Percentiles rank a stretch among this genome's conserved stretches.
These are phyloP conservation scores for Ophiothrix spiculata DNA, from an alignment of 35 echinoderm and acorn worm genomes.

Conservation along the genomic window DNA sequence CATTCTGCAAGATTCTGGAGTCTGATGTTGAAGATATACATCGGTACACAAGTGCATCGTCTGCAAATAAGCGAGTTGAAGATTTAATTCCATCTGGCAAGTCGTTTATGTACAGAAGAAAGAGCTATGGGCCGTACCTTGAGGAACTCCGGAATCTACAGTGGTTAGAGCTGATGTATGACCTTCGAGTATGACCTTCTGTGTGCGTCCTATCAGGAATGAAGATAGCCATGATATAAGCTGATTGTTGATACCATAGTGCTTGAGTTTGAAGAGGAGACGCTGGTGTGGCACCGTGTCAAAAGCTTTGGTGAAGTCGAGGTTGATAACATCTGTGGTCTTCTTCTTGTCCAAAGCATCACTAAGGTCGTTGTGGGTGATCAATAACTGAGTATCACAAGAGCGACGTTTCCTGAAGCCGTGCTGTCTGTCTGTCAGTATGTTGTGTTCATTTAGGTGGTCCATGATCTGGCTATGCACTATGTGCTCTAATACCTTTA, in stretches of 20 bases:
- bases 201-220: constrained; percentile 15
- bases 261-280: constrained; percentile 27
- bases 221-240: constrained; percentile 19
- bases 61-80: constrained; percentile 35
- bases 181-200: constrained; percentile 34
- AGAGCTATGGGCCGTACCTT: constrained; percentile 23
- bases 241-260: constrained; percentile 33
- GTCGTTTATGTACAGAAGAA: constrained; percentile 42
- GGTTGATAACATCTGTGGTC: background rate
- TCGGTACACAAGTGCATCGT: constrained; percentile 24
- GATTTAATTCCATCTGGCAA: background rate
- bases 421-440: constrained; percentile 36
- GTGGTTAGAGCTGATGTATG: constrained; percentile 16
- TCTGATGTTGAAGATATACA: constrained; percentile 31
- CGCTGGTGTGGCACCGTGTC: constrained; percentile 30
- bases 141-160: constrained; percentile 15
- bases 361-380: constrained; percentile 3
- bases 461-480: constrained; percentile 33
- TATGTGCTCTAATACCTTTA: constrained; percentile 35
- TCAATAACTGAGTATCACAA: constrained; percentile 35
- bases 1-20: background rate
- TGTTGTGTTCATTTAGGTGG: constrained; percentile 23
- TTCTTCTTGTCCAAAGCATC: constrained; percentile 8
- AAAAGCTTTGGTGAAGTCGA: constrained; percentile 43
- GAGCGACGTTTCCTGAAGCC: constrained; percentile 25